Evolutionary conservation across 2,888 invertebrate genomes (phyloP), one percentile per base, ranked within the genome.

Genomic region (Dynastes hyllus): DNA sequence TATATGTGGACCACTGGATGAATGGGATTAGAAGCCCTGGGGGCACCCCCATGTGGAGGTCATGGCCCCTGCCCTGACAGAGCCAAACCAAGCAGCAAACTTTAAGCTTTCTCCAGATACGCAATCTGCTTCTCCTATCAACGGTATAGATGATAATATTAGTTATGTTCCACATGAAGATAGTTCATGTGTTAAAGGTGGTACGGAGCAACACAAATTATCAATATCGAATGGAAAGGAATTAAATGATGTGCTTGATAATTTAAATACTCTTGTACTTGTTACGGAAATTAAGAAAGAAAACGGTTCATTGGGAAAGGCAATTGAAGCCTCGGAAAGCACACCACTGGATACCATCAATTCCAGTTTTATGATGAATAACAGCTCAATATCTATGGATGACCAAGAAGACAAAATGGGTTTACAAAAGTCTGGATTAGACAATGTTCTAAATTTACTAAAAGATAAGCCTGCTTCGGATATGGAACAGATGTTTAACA

Each of bases 31-130:
- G n/a, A n/a, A n/a, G n/a, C n/a, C n/a, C n/a, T n/a, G n/a, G n/a
- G n/a, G 91, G 91, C 91, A 90, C 90, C 90, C 91, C 89, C 88
- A 90, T 90, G 92, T 91, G 91, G 91, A 93, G 94, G 92, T 95
- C 93, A 97, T 97, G 97, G 97, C 97, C 93, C 97, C 97, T 92
- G 97, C 97, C 92, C 93, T 96, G 90, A 95, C 96, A 89, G 95
- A 96, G 91, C 92, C 92, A 85, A 88, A 89, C 84, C 91, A 90
- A 88, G 88, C 89, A 78, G 90, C 90, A 83, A 89, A 86, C 84
- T 90, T 90, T 88, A 89, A 89, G 84, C 85, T 89, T 83, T 85
- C 88, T 50, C 85, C 88, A 69, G 86, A 87, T 84, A 85, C 86
- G 83, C 82, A 85, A 84, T 83, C 86, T 71, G 84, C 85, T 77